phyloP scores from a whole-genome alignment of 2,888 invertebrate species.

The Chouioia cunea region DNA sequence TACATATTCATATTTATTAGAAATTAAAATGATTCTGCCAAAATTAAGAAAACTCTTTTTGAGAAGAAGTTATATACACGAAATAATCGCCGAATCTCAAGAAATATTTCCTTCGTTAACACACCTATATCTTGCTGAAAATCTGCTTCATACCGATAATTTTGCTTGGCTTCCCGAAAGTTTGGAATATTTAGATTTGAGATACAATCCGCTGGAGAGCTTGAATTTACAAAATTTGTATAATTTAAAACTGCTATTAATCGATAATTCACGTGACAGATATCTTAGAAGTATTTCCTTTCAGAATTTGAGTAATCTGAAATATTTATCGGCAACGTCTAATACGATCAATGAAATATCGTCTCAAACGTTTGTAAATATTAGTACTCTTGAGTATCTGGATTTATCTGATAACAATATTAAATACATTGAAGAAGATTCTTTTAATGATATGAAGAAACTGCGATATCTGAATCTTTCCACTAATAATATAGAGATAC shows the following conservation, averaged over 20 bases:
- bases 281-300: background rate
- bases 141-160: background rate
- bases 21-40: too few relatives aligned
- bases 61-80: too few relatives aligned
- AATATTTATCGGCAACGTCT: slow-evolving; percentile 20
- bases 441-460: slow-evolving; percentile 27
- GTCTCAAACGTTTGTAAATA: slow-evolving; percentile 6
- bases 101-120: slow-evolving; percentile 22
- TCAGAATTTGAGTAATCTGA: slow-evolving; percentile 20
- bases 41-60: too few relatives aligned
- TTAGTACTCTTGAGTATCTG: slow-evolving; percentile 20
- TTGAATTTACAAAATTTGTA: slow-evolving; percentile 20
- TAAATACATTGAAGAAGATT: slow-evolving; percentile 5
- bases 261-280: background rate
- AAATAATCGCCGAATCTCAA: too few relatives aligned
- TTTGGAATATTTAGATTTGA: slow-evolving; percentile 31
- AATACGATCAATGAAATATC: slow-evolving; percentile 16
- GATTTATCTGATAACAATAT: slow-evolving; percentile 35
- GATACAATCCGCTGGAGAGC: background rate
- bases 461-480: slow-evolving; percentile 33
- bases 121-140: slow-evolving; percentile 28
- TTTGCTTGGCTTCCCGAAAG: slow-evolving; percentile 29
- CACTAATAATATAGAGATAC: slow-evolving; percentile 5
- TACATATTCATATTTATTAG: too few relatives aligned
- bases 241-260: slow-evolving; percentile 6